phyloP scores from a whole-genome alignment of 2,888 invertebrate genomes.

The Acronicta leporina region DNA sequence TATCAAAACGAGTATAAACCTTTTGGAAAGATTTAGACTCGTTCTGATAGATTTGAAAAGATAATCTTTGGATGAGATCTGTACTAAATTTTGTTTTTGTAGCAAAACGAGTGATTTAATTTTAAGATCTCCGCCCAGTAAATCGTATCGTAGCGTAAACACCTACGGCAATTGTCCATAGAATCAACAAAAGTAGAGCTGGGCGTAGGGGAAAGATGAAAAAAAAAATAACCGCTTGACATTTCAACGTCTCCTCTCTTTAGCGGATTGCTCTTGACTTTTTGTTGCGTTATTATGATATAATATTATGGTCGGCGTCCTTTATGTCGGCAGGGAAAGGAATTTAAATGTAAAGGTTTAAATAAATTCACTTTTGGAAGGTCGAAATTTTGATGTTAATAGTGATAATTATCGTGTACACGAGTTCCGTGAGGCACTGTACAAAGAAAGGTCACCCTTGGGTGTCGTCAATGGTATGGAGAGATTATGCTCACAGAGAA shows the following conservation, averaged over 20 bases:
- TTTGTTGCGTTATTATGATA: not conserved
- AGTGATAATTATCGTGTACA: conserved; percentile 4
- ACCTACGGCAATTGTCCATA: too few relatives aligned
- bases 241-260: too few relatives aligned
- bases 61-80: conserved; percentile 47
- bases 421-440: not conserved
- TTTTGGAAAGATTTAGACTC: conserved; percentile 37
- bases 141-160: not conserved
- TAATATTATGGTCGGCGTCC: not conserved
- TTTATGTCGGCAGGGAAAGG: conserved; percentile 13
- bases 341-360: conserved; percentile 19
- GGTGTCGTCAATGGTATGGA: not conserved
- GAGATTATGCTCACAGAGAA: not conserved
- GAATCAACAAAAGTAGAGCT: too few relatives aligned
- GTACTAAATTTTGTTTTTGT: conserved; percentile 44
- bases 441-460: conserved; percentile 1
- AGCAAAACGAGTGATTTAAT: conserved; percentile 25
- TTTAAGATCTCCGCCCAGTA: not conserved
- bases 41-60: too few relatives aligned
- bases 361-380: conserved; percentile 32
- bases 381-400: conserved; percentile 7
- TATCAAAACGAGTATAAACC: conserved; percentile 33
- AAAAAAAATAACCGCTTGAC: too few relatives aligned
- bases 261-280: too few relatives aligned
- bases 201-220: too few relatives aligned